A percentile compares a stretch with the other conserved stretches of the same genome.
phyloP scores from a whole-genome alignment of 2,113 vertebrate genomes.

The Rattus norvegicus region DNA sequence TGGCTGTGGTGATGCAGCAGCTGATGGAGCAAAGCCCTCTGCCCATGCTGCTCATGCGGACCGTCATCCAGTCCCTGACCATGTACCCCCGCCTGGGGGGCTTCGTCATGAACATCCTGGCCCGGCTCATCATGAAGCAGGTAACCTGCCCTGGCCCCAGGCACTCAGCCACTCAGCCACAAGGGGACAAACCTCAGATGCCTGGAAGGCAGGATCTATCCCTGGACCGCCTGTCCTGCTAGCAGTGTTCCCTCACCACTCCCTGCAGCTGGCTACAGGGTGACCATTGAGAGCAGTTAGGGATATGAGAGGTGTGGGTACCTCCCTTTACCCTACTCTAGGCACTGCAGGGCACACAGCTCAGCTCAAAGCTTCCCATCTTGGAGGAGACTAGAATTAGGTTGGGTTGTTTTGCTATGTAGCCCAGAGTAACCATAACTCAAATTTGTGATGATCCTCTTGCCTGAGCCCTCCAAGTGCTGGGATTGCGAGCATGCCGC shows the following conservation, averaged over 20 bases:
- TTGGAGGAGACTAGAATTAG: background rate
- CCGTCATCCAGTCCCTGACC: conserved; percentile 96
- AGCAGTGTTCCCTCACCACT: background rate
- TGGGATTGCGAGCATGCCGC: background rate
- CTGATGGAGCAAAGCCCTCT: conserved; percentile 97
- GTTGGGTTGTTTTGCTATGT: background rate
- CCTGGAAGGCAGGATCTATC: fast-evolving
- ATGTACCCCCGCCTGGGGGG: conserved; percentile 96
- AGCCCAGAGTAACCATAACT: background rate
- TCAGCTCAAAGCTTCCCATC: background rate
- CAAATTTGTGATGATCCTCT: background rate
- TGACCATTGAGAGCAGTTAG: too few species aligned
- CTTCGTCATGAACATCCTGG: conserved; percentile 98
- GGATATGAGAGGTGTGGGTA: background rate
- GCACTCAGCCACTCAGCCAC: background rate
- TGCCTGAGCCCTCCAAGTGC: background rate
- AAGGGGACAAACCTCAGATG: background rate
- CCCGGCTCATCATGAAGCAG: conserved; percentile 97
- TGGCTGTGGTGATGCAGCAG: conserved; percentile 98
- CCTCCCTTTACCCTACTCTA: background rate
- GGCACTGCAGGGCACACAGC: background rate
- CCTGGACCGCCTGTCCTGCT: background rate
- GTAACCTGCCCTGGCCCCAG: conserved; percentile 77
- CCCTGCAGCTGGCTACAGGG: background rate
- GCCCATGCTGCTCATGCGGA: conserved; percentile 97